Percentiles rank a stretch among this genome's conserved stretches.
phyloP scores from a whole-genome alignment of 2,113 vertebrate genomes.

The human (Homo sapiens) region DNA sequence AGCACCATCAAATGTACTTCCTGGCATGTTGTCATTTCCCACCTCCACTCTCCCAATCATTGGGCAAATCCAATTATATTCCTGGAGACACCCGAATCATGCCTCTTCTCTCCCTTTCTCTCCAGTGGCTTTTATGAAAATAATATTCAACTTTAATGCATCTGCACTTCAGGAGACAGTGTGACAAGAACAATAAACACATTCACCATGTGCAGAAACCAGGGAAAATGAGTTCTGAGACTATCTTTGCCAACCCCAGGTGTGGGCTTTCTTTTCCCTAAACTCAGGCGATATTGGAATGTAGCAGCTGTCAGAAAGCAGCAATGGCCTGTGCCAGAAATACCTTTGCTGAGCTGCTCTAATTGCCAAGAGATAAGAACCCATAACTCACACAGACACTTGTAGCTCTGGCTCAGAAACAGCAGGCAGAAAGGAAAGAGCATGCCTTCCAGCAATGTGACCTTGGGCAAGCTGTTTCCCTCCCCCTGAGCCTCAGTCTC shows the following conservation, averaged over 20 bases:
- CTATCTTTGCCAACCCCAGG: background rate
- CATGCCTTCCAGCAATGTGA: background rate
- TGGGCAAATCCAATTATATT: slow-evolving; percentile 72
- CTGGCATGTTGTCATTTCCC: background rate
- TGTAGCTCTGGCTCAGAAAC: slow-evolving; percentile 37
- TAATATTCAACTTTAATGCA: slow-evolving; percentile 34
- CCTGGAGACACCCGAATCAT: slow-evolving; percentile 46
- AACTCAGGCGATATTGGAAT: slow-evolving; percentile 56
- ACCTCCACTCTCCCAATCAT: slow-evolving; percentile 29
- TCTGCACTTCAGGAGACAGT: slow-evolving; percentile 29
- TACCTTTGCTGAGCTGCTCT: background rate
- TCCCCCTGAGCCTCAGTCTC: background rate
- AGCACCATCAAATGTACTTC: slow-evolving; percentile 21
- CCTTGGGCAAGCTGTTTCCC: slow-evolving; percentile 26
- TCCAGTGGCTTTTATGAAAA: slow-evolving; percentile 54
- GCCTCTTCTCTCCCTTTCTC: slow-evolving; percentile 50
- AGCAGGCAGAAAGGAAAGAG: slow-evolving; percentile 17
- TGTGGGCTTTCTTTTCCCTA: slow-evolving; percentile 45
- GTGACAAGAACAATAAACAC: slow-evolving; percentile 62
- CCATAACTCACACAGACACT: slow-evolving; percentile 57
- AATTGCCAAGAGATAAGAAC: slow-evolving; percentile 65
- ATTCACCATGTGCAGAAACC: slow-evolving; percentile 7
- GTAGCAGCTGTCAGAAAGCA: slow-evolving; percentile 57
- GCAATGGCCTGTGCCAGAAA: slow-evolving; percentile 60
- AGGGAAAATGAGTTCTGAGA: slow-evolving; percentile 39